Evolutionary conservation across 2,113 vertebrate species (phyloP), one percentile per base, ranked within the genome.

Genomic region (Salvelinus alpinus): DNA sequence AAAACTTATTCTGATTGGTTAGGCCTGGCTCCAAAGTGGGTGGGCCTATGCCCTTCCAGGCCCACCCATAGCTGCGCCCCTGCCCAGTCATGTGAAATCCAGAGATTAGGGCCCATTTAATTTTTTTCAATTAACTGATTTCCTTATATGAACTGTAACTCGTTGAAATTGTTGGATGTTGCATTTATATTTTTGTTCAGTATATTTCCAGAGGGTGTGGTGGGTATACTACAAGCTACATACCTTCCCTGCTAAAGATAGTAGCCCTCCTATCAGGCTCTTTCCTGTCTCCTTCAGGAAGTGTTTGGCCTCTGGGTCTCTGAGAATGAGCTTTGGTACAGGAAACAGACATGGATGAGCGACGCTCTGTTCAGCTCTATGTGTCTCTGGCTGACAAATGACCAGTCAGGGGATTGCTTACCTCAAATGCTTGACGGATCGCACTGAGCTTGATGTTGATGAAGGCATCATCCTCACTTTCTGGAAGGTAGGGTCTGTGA

Each of bases 221-320:
- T 25, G 22, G 9, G 4, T 24, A 64, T 27, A 66, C 5, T 31
- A 27, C 57, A 24, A 8, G 8, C 25, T 72, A 34, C 27, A 51
- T 38, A 77, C 25, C 59, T 27, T 77, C 29, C 29, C 75, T 38
- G 69, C 59, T 57, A 72, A 51, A 64, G 9, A 11, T 25, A 74
- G 62, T 8, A 64, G 12, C 6, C 34, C 57, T 59, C n/a, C 57
- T 16, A 65, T 16, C 24, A 73, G 66, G 51, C 16, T 62, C 9
- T 79, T 64, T 38, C 64, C 70, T 31, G 70, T 54, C 24, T 71
- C 54, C 16, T 71, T 71, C 68, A 71, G 29, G 73, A 74, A 79
- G 5, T 24, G 57, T 62, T 27, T 70, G 27, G 38, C 54, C 70
- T 70, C 73, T 67, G 34, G 27, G 27, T 70, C 54, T 66, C 14